A percentile compares a stretch with the other conserved stretches of the same genome.
These are phyloP conservation scores for Myotis davidii DNA, from an alignment of 2,113 vertebrate genomes.

Conservation along the genomic window DNA sequence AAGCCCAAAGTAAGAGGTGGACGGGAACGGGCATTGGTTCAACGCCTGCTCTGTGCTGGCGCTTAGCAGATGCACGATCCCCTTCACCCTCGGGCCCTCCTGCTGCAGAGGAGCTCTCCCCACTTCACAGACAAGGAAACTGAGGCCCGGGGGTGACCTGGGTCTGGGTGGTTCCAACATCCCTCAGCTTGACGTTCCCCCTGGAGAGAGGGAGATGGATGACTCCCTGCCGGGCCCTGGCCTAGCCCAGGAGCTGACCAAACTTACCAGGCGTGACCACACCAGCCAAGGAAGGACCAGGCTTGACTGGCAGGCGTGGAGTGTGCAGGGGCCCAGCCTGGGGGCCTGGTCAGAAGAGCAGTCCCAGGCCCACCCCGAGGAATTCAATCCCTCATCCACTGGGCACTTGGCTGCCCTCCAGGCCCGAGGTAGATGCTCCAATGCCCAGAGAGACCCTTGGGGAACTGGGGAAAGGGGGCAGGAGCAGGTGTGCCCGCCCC, in stretches of 20 bases:
- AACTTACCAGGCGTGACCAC: background rate
- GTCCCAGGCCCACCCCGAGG: background rate
- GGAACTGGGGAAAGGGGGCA: background rate
- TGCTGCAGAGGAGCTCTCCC: background rate
- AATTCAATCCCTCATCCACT: background rate
- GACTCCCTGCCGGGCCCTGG: background rate
- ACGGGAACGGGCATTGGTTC: too few relatives aligned
- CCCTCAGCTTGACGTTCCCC: background rate
- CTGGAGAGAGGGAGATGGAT: background rate
- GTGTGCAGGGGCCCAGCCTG: background rate
- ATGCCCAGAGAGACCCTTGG: background rate
- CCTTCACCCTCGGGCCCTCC: background rate
- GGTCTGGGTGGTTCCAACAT: background rate
- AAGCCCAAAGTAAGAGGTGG: background rate
- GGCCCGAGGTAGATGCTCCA: background rate
- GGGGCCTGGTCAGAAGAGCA: background rate
- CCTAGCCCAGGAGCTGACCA: background rate
- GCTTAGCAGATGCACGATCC: background rate
- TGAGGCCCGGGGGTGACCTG: background rate
- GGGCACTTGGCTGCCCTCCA: background rate
- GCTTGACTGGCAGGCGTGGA: background rate
- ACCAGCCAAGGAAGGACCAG: background rate
- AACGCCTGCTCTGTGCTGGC: rapidly evolving
- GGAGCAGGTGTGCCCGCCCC: background rate
- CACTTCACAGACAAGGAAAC: background rate